A percentile compares a stretch with the other conserved stretches of the same genome.
phyloP scores from a whole-genome alignment of 1,140 invertebrate species.

The Pissodes strobi region DNA sequence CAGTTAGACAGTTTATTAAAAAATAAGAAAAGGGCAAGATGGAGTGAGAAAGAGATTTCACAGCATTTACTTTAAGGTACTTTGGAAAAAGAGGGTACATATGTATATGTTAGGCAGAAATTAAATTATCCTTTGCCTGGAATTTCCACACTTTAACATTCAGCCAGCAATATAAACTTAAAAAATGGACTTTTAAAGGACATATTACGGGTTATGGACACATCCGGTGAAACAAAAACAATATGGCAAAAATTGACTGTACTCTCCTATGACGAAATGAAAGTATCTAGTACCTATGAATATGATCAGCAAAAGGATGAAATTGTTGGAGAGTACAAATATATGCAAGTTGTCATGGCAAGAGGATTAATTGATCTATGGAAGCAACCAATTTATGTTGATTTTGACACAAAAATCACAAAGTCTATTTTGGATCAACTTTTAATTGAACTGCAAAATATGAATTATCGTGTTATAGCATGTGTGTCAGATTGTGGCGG shows the following conservation, averaged over 20 bases:
- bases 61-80: slow-evolving; percentile 14
- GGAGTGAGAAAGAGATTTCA: slow-evolving; percentile 13
- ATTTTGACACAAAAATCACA: background rate
- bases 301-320: no score
- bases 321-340: no score
- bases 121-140: slow-evolving; percentile 9
- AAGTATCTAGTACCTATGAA: no score
- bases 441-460: no score
- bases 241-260: no score
- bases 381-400: background rate
- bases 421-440: background rate
- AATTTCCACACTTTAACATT: background rate
- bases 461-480: slow-evolving; percentile 49
- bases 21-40: slow-evolving; percentile 4
- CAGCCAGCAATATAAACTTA: background rate
- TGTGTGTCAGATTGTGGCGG: slow-evolving; percentile 23
- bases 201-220: no score
- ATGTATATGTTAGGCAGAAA: slow-evolving; percentile 1
- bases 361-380: background rate
- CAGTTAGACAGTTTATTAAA: slow-evolving; percentile 4
- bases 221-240: no score
- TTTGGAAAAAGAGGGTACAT: slow-evolving; percentile 5
- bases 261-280: no score
- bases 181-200: background rate
- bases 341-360: no score